Base-by-base conservation (phyloP, 2,888 invertebrate species). In the Spisula subtruncata region DNA sequence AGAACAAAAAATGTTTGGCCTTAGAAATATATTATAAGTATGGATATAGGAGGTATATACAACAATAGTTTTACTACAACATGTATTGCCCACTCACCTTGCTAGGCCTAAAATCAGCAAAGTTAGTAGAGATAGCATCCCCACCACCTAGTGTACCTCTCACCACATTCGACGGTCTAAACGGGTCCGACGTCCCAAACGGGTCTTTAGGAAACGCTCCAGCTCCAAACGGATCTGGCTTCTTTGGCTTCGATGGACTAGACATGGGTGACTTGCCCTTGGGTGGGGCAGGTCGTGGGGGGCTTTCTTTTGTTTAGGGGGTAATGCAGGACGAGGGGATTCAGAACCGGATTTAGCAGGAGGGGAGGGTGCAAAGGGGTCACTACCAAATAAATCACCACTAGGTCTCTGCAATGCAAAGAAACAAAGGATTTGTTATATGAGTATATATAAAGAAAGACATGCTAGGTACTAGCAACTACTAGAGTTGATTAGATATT, bases 271-370 rank as follows among this genome's bases (percentile, higher is more conserved):
- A 93, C 84, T 94, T 94, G 29, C 96, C 96, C 87, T 95, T 95
- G 8, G 95, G 96, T 56, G 97, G 97, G 25, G 98, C 98, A 81
- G 98, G 98, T 95, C 98, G 97, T n/a, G 98, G 98, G 25, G 99
- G 95, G 98, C 98, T 97, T 98, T 99, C 96, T 98, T 98, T 97
- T 98, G 98, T 97, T 98, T 98, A 95, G 98, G 98, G 89, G 98
- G 98, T 93, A 98, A 94, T 56, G 97, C 97, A 41, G 97, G 97
- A 20, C 97, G 96, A n/a, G 97, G 96, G 89, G 94, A 93, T 82
- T 93, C 91, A 83, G 93, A 87, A n/a, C 90, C 89, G 35, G 89
- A 71, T 54, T 92, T 88, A 81, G 89, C 81, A 48, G 92, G 85
- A 14, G 93, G 90, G 25, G 93, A 91, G 20, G 95, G 94, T 41